A percentile compares a stretch with the other conserved stretches of the same genome.
Conservation (phyloP, 2,113 vertebrate genomes). For the Craseonycteris thonglongyai region DNA sequence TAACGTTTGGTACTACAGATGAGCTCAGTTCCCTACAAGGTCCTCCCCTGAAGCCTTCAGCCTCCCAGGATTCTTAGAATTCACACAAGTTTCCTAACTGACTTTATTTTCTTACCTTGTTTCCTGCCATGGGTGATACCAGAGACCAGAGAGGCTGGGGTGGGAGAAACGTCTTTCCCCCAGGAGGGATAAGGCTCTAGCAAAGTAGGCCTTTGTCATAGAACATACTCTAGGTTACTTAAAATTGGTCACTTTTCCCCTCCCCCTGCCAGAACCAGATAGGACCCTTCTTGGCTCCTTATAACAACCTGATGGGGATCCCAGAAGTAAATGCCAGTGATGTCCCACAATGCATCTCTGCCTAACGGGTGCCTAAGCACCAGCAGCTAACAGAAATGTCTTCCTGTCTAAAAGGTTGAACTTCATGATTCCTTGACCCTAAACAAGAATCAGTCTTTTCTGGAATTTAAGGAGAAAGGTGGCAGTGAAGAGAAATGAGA, state of each 20-base stretch:
- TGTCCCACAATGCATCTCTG: background rate
- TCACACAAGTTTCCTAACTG: background rate
- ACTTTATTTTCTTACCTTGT: background rate
- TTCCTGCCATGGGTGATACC: background rate
- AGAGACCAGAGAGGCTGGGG: background rate
- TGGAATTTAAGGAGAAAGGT: background rate
- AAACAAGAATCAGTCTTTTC: background rate
- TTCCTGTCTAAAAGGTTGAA: background rate
- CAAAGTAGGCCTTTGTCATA: background rate
- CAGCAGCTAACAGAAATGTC: background rate
- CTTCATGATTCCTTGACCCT: background rate
- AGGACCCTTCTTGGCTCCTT: background rate
- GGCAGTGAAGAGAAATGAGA: background rate
- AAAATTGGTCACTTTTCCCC: background rate
- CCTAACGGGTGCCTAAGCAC: background rate
- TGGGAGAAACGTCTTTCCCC: background rate
- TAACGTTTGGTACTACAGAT: background rate
- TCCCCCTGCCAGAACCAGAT: background rate
- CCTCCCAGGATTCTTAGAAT: background rate
- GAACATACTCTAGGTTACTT: background rate
- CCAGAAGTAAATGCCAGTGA: background rate
- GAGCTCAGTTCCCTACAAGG: background rate
- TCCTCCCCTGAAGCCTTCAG: background rate
- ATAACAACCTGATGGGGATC: background rate
- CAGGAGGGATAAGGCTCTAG: background rate